phyloP scores from a whole-genome alignment of 2,797 vertebrate genomes.

The Rhynchonycteris naso region DNA sequence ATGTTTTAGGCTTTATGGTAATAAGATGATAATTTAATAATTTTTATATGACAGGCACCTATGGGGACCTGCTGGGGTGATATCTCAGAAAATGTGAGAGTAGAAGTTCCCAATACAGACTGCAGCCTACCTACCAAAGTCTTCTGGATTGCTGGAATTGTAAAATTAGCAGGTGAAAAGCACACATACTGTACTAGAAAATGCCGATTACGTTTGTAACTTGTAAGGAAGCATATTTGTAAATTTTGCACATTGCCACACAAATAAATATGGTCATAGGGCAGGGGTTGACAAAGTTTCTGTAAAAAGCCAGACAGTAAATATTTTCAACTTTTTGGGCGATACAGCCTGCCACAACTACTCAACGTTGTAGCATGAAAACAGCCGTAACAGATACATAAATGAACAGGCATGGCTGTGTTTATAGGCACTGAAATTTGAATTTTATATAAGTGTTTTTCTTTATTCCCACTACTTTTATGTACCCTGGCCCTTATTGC shows the following conservation, averaged over 20 bases:
- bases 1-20: constrained; percentile 52
- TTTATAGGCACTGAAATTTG: constrained; percentile 15
- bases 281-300: not conserved
- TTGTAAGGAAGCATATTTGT: not conserved
- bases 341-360: not conserved
- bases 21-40: constrained; percentile 69
- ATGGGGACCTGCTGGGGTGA: constrained; percentile 96
- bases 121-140: constrained; percentile 95
- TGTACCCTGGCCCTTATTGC: not conserved
- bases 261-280: not conserved
- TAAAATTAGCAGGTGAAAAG: constrained; percentile 94
- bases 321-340: not conserved
- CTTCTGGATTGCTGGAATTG: constrained; percentile 97
- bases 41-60: constrained; percentile 90
- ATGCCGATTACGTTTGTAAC: constrained; percentile 30
- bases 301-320: not conserved
- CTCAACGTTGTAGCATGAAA: not conserved
- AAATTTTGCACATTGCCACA: constrained; percentile 40
- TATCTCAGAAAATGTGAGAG: constrained; percentile 94
- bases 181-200: constrained; percentile 60
- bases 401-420: not conserved
- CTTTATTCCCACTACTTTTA: not conserved
- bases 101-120: constrained; percentile 96
- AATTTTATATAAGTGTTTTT: constrained; percentile 3
- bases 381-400: not conserved